Base-by-base conservation (phyloP, 2,888 invertebrate genomes). In the Acanthacorydalis orientalis region DNA sequence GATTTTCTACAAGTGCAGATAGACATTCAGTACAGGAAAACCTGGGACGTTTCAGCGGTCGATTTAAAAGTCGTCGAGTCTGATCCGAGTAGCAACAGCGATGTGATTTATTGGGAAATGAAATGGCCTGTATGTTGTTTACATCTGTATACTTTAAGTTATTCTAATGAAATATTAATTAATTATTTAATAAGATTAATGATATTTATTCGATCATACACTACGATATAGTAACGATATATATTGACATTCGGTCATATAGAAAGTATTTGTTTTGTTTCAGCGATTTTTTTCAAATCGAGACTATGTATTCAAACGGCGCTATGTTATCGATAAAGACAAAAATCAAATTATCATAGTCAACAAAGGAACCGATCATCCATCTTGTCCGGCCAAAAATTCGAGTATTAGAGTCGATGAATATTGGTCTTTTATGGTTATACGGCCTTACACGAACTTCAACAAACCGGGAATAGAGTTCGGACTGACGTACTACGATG, bases 401-500 rank as follows among this genome's bases (percentile, higher is more conserved):
- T 75, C 78, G 48, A 81, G 80, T 48, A 79, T 80, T 50, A 72
- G 90, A 46, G 85, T 88, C 1, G 70, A 72, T 2, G 80, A 87
- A 51, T 90, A 89, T 57, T 87, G 86, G 84, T 89, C 88, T 37
- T 79, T 81, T 55, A 86, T 88, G 82, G 83, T 89, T 1, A 83
- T 90, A 47, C 80, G 77, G 62, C 83, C 86, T 0, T 68, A 74
- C 44, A 73, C 71, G 1, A 68, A 72, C 48, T 66, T 75, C 48
- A 68, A 76, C 40, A 65, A 77, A 62, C 70, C 73, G 15, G 85
- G 86, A 10, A 75, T 84, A 57, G 84, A 90, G 63, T 90, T 88
- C 64, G 80, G 83, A 35, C 65, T 90, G 37, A 90, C 89, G 0
- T 90, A 90, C 64, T 90, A 81, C 64, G 90, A 90, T 61, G 85